phyloP scores from a whole-genome alignment of 2,113 vertebrate species.

The Lontra canadensis region DNA sequence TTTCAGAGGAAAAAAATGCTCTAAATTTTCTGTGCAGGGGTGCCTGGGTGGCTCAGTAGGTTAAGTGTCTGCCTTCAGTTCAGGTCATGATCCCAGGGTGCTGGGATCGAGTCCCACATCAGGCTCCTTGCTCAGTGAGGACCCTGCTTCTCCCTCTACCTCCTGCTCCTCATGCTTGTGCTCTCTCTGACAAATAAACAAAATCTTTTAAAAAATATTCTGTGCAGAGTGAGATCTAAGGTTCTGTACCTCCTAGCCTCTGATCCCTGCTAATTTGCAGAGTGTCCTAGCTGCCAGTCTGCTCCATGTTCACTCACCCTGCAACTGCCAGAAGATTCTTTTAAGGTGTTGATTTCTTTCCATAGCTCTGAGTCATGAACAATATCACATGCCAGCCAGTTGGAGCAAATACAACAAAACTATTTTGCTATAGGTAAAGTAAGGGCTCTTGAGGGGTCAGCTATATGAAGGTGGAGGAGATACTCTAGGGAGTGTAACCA shows the following conservation, averaged over 20 bases:
- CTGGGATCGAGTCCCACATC: neutral
- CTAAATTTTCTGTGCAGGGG: neutral
- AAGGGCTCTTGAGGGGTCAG: neutral
- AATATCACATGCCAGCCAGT: neutral
- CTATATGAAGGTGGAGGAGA: constrained; percentile 6
- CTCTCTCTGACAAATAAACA: neutral
- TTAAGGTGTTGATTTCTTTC: neutral
- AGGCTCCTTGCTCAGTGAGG: neutral
- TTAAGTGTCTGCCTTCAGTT: neutral
- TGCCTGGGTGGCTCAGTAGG: neutral
- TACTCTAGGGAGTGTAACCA: neutral
- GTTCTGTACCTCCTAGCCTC: neutral
- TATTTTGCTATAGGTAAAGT: neutral
- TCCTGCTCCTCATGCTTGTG: neutral
- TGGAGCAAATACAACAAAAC: neutral
- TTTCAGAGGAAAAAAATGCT: neutral
- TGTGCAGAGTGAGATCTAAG: neutral
- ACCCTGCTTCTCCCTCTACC: neutral
- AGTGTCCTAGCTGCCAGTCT: neutral
- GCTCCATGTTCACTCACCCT: neutral
- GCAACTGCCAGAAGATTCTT: neutral
- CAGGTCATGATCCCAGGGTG: neutral
- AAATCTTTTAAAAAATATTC: neutral
- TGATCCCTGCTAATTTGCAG: neutral
- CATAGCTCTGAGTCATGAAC: neutral